A percentile compares a stretch with the other conserved stretches of the same genome.
Evolutionary conservation across 2,113 vertebrate genomes (phyloP).

Genomic region (Tenebrosternarchus preto): DNA sequence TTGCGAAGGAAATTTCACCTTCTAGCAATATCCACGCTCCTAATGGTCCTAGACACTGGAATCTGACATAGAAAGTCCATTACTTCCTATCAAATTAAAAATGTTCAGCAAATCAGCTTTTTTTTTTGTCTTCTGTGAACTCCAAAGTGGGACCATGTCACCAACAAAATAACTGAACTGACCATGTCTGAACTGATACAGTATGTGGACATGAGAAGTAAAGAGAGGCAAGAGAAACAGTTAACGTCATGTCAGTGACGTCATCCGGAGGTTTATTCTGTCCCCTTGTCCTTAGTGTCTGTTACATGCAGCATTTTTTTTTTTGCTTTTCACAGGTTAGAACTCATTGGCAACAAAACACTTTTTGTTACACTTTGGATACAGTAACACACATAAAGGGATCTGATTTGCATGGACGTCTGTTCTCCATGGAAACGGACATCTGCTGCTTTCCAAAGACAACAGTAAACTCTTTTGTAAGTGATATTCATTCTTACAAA

Average conservation of each 20-base stretch:
- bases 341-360: conserved; percentile 21
- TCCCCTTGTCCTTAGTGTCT: too few species aligned
- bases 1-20: not conserved
- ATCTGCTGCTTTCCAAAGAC: conserved; percentile 35
- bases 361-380: conserved; percentile 21
- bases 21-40: not conserved
- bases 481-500: conserved; percentile 60
- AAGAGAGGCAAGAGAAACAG: not conserved
- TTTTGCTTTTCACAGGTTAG: conserved; percentile 15
- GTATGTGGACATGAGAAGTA: too few species aligned
- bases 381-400: not conserved
- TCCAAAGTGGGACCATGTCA: not conserved
- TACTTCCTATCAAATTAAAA: not conserved
- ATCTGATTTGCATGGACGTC: not conserved
- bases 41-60: not conserved
- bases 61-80: not conserved
- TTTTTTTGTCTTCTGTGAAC: not conserved
- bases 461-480: conserved; percentile 44
- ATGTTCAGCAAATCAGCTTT: not conserved
- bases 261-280: not conserved
- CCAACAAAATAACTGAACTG: too few species aligned
- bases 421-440: conserved; percentile 43
- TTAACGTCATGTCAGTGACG: not conserved
- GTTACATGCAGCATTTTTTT: too few species aligned
- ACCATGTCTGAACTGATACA: not conserved